Conservation (phyloP, 1,140 invertebrate genomes). For the Venturia canescens region DNA sequence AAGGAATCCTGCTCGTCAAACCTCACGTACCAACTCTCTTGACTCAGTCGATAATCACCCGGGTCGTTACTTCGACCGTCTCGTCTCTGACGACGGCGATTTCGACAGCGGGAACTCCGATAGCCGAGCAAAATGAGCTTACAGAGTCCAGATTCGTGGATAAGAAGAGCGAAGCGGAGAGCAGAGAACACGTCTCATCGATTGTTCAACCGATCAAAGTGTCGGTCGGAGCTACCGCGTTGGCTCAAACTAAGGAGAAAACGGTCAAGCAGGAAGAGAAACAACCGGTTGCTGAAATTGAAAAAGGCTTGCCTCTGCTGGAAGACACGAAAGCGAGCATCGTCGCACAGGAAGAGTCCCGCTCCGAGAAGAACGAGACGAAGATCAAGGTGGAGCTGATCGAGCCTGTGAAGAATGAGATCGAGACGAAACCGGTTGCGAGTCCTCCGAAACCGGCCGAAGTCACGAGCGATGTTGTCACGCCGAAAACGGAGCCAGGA, state of each 20-base stretch:
- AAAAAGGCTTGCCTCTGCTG: slow-evolving; percentile 48
- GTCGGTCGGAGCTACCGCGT: slow-evolving; percentile 55
- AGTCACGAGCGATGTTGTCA: slow-evolving; percentile 55
- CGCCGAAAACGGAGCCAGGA: slow-evolving; percentile 58
- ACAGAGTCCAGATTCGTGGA: slow-evolving; percentile 37
- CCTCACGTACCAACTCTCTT: slow-evolving; percentile 63
- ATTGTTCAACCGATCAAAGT: slow-evolving; percentile 3
- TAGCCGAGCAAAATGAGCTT: slow-evolving; percentile 20
- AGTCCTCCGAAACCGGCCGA: slow-evolving; percentile 57
- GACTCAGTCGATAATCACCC: slow-evolving; percentile 62
- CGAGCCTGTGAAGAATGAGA: slow-evolving; percentile 43
- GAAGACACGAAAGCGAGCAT: slow-evolving; percentile 36
- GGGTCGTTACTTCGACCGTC: slow-evolving; percentile 53
- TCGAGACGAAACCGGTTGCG: slow-evolving; percentile 50
- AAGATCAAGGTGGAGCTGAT: slow-evolving; percentile 45
- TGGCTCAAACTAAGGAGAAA: slow-evolving; percentile 50
- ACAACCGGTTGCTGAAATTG: neutral
- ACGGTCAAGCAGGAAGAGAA: slow-evolving; percentile 51
- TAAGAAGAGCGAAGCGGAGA: slow-evolving; percentile 29
- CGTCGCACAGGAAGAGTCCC: slow-evolving; percentile 46
- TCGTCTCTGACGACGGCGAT: slow-evolving; percentile 50
- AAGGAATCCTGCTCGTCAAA: slow-evolving; percentile 58
- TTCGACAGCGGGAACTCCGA: neutral
- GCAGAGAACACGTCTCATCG: neutral
- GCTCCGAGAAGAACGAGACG: slow-evolving; percentile 36